phyloP scores from a whole-genome alignment of 2,113 vertebrate species.

The Herpetotheres cachinnans region DNA sequence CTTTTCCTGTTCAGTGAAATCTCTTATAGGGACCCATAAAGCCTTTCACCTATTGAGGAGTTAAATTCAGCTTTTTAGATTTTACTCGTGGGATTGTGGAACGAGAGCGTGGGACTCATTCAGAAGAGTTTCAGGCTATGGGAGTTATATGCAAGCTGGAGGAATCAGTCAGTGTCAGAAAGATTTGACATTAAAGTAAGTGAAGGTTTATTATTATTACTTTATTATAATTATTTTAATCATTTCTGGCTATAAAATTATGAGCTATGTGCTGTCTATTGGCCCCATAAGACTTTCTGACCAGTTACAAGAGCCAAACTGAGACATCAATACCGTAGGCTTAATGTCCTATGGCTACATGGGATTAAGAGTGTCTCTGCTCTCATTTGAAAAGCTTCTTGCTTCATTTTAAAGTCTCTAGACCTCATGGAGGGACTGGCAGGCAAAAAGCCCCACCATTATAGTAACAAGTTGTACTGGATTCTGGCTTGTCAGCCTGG shows the following conservation, averaged over 20 bases:
- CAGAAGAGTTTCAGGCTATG: background rate
- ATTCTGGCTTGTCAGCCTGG: background rate
- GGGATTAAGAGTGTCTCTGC: background rate
- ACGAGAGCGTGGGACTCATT: background rate
- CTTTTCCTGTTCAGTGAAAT: background rate
- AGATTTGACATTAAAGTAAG: background rate
- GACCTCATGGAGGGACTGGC: background rate
- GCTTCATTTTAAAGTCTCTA: background rate
- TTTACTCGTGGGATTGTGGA: background rate
- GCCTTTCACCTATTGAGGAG: background rate
- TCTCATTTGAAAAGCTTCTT: background rate
- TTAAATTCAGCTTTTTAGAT: background rate
- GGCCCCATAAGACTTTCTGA: background rate
- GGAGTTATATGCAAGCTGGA: background rate
- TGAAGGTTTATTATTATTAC: background rate
- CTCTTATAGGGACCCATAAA: background rate
- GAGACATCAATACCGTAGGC: background rate
- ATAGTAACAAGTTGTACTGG: background rate
- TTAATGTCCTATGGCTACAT: background rate
- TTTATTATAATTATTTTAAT: slow-evolving; percentile 22
- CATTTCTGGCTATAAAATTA: background rate
- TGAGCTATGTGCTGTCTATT: background rate
- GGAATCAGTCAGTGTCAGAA: background rate
- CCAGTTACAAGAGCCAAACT: background rate
- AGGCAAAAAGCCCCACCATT: background rate